Evolutionary conservation across 2,888 invertebrate species (phyloP), one percentile per base, ranked within the genome.

Genomic region (Ennomos fuscantarius): DNA sequence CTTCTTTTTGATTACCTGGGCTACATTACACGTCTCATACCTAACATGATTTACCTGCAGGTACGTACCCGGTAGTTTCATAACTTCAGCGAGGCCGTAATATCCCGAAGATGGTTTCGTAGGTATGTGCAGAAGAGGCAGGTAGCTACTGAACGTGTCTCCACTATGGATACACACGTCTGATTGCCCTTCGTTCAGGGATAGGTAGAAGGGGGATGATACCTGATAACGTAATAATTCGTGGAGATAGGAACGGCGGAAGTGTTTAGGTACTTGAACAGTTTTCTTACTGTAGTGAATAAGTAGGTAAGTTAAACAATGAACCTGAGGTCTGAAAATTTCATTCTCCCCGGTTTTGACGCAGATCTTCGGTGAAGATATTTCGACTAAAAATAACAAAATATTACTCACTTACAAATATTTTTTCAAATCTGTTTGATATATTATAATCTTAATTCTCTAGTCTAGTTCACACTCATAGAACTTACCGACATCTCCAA

Each of bases 401-500:
- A n/a, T n/a, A n/a, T n/a, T n/a, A n/a, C n/a, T n/a, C 9, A 34
- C 39, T 43, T 24, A 46, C 11, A 24, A 24, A 5, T 24, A 24
- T 24, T 6, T 24, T 24, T 24, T 24, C 24, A 6, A 0, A 5
- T 24, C 15, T 15, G 3, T 15, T 15, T 15, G 15, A 15, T 15
- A 15, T 1, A 3, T 15, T 2, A 1, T 24, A 24, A 24, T 24
- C 24, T 24, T 24, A 24, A 24, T 24, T 5, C 24, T 24, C 6
- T 24, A 24, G 6, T 24, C 24, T 24, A 6, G 5, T 24, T 24
- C 24, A 24, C 24, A n/a, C n/a, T n/a, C n/a, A n/a, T 15, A 39
- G 13, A 51, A 62, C 89, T 81, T 87, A 95, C 95, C 95, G 53
- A 95, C 93, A 80, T 95, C 95, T 15, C 96, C 96, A 6, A 96